Percentiles rank a stretch among this genome's conserved stretches.
These are phyloP conservation scores for Patiria miniata DNA, from an alignment of 35 echinoderm and acorn worm species.

Conservation along the genomic window DNA sequence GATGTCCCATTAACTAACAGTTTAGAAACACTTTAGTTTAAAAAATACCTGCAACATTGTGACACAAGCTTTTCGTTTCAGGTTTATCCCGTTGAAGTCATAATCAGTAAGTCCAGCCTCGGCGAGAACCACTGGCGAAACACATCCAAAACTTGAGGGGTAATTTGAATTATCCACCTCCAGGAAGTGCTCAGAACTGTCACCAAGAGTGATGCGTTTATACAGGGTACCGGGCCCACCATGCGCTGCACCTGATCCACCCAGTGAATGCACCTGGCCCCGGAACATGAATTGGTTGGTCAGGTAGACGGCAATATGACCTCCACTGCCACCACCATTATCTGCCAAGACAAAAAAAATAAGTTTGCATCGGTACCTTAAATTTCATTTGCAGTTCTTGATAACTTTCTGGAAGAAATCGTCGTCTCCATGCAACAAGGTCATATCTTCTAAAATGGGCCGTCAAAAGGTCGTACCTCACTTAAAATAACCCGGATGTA, in stretches of 20 bases:
- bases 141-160: background rate
- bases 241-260: constrained; percentile 44
- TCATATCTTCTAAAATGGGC: too few relatives aligned
- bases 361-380: background rate
- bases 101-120: constrained; percentile 16
- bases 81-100: constrained; percentile 48
- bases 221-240: constrained; percentile 86
- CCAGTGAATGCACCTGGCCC: constrained; percentile 48
- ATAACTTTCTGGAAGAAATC: too few relatives aligned
- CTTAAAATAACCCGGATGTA: too few relatives aligned
- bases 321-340: constrained; percentile 80
- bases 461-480: too few relatives aligned
- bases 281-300: constrained; percentile 45
- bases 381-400: background rate
- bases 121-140: constrained; percentile 10
- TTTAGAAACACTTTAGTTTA: too few relatives aligned
- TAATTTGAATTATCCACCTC: constrained; percentile 63
- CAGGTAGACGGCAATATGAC: constrained; percentile 67
- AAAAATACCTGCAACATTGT: constrained; percentile 25
- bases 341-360: background rate
- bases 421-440: too few relatives aligned
- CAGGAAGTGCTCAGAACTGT: constrained; percentile 33
- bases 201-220: constrained; percentile 43
- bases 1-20: background rate
- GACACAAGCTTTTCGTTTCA: constrained; percentile 60